A percentile compares a stretch with the other conserved stretches of the same genome.
Conservation (phyloP, 2,888 invertebrate genomes). For the Pterostichus niger region DNA sequence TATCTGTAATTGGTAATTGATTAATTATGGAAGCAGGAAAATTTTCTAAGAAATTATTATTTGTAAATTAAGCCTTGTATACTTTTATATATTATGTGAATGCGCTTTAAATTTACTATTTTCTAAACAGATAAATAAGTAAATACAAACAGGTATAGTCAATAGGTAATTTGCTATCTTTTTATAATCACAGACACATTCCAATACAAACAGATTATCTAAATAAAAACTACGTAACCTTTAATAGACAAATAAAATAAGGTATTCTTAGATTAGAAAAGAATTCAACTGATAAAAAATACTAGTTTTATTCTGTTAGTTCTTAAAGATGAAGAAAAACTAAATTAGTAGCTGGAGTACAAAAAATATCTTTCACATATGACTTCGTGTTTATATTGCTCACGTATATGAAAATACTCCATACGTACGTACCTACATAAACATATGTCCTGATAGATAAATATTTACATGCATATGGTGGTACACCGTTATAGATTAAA, state of each 20-base stretch:
- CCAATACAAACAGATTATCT: slow-evolving; percentile 11
- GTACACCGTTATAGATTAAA: slow-evolving; percentile 33
- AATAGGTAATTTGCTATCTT: slow-evolving; percentile 11
- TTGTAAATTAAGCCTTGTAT: background rate
- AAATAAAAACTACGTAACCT: background rate
- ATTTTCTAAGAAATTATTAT: slow-evolving; percentile 15
- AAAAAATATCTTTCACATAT: background rate
- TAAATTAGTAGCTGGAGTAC: too few relatives aligned
- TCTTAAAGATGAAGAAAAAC: too few relatives aligned
- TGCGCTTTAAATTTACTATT: background rate
- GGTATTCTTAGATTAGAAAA: slow-evolving; percentile 7
- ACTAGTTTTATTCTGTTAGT: too few relatives aligned
- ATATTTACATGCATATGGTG: slow-evolving; percentile 23
- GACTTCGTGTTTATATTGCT: background rate
- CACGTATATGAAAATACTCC: slow-evolving; percentile 8
- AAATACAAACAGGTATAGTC: background rate
- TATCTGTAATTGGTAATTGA: slow-evolving; percentile 1
- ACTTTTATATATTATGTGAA: background rate
- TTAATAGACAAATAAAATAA: slow-evolving; percentile 1
- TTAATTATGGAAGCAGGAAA: background rate
- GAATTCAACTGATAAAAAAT: background rate
- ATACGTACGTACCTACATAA: background rate
- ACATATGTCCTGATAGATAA: slow-evolving; percentile 20
- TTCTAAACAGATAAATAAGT: slow-evolving; percentile 14
- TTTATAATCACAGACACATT: slow-evolving; percentile 26